Evolutionary conservation across 2,797 vertebrate genomes (phyloP).

Genomic region (Mareca penelope): DNA sequence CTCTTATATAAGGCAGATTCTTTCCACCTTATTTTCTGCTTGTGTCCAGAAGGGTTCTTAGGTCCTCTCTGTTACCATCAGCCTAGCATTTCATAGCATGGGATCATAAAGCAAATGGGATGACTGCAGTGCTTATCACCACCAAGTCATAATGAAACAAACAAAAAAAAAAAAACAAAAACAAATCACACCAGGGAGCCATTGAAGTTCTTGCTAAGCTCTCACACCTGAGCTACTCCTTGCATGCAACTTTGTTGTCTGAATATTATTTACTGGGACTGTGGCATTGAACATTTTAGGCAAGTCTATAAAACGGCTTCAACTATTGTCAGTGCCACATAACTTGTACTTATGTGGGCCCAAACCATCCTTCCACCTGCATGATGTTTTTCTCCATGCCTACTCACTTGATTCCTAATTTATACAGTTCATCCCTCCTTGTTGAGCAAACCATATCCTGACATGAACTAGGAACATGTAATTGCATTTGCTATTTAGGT

Average conservation of each 20-base stretch:
- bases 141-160: background rate
- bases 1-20: background rate
- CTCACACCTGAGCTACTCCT: background rate
- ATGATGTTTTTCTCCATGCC: background rate
- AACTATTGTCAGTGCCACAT: background rate
- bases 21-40: background rate
- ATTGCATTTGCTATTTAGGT: background rate
- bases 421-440: background rate
- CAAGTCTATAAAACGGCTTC: background rate
- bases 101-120: background rate
- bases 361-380: background rate
- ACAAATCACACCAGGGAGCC: background rate
- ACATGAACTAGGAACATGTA: background rate
- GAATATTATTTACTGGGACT: background rate
- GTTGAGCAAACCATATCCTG: background rate
- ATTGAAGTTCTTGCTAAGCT: background rate
- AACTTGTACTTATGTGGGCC: background rate
- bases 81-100: background rate
- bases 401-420: background rate
- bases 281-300: background rate
- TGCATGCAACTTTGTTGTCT: background rate
- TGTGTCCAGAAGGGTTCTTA: background rate
- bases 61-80: background rate
- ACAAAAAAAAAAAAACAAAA: background rate
- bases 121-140: background rate